Evolutionary conservation across 2,113 vertebrate species (phyloP).

Genomic region (Laticauda laticaudata): DNA sequence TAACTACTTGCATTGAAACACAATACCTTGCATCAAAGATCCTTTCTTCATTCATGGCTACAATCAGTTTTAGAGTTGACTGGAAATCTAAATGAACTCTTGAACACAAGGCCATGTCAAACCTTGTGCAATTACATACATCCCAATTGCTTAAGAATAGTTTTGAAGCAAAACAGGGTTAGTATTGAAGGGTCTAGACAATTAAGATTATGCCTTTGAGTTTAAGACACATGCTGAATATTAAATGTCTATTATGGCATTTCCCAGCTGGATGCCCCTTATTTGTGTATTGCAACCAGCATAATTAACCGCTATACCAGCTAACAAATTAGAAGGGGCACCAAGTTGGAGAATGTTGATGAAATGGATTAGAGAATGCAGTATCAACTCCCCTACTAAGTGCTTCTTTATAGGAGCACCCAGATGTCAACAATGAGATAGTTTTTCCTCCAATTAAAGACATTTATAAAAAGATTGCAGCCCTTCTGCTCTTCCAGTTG

Average conservation of each 20-base stretch:
- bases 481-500: constrained; percentile 57
- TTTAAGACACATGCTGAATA: constrained; percentile 48
- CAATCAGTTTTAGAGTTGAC: constrained; percentile 7
- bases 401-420: constrained; percentile 53
- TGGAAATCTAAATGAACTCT: constrained; percentile 10
- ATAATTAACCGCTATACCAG: background rate
- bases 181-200: constrained; percentile 33
- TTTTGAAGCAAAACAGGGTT: constrained; percentile 18
- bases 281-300: background rate
- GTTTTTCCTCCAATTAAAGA: constrained; percentile 55
- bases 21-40: background rate
- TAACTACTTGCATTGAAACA: constrained; percentile 15
- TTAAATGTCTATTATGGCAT: background rate
- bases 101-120: background rate
- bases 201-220: constrained; percentile 36
- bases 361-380: constrained; percentile 46
- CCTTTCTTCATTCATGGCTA: background rate
- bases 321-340: background rate
- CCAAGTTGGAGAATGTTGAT: background rate
- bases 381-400: constrained; percentile 26
- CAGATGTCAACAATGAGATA: constrained; percentile 44
- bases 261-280: background rate
- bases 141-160: constrained; percentile 39
- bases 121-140: constrained; percentile 24
- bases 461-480: constrained; percentile 43